phyloP scores from a whole-genome alignment of 2,797 vertebrate genomes.

The Vespertilio murinus region DNA sequence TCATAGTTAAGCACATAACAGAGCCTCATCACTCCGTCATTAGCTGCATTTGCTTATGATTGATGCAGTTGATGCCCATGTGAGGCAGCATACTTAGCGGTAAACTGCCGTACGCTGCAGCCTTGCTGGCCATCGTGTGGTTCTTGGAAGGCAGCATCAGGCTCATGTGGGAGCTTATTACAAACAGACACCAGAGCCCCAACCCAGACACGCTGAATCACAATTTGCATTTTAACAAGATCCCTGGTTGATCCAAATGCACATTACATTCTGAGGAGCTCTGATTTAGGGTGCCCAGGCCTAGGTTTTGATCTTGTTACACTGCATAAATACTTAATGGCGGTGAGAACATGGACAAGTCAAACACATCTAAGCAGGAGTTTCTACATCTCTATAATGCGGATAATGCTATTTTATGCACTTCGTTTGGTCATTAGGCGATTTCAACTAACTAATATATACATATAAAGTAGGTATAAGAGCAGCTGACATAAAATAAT shows the following conservation, averaged over 20 bases:
- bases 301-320: background rate
- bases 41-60: background rate
- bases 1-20: background rate
- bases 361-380: background rate
- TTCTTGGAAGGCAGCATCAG: background rate
- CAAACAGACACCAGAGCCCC: background rate
- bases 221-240: constrained; percentile 39
- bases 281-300: background rate
- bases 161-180: background rate
- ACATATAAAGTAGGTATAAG: background rate
- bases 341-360: background rate
- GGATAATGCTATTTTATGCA: background rate
- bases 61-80: background rate
- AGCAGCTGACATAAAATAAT: background rate
- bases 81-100: background rate
- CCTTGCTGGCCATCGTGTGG: background rate
- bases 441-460: background rate
- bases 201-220: background rate
- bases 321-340: background rate
- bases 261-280: constrained; percentile 4
- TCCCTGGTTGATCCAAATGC: background rate
- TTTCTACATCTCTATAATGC: background rate
- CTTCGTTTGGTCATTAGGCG: background rate
- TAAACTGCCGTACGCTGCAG: background rate
- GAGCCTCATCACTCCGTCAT: background rate